These are phyloP conservation scores for Phania funesta DNA, from an alignment of 2,888 invertebrate genomes.

Conservation along the genomic window DNA sequence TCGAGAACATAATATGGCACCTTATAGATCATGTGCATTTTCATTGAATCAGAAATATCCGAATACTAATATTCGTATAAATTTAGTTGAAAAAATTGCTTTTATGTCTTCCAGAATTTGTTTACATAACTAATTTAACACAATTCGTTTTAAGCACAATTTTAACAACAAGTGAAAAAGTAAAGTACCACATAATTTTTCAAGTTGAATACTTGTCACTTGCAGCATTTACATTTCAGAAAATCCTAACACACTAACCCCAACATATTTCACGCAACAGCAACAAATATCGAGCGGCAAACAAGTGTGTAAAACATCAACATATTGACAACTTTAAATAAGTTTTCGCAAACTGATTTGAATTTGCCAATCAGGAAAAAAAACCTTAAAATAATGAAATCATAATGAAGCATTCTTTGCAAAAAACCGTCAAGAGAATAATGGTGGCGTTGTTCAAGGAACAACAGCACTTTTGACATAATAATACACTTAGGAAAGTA, in stretches of 20 bases:
- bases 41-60: background rate
- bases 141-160: background rate
- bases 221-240: conserved; percentile 37
- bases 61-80: no score
- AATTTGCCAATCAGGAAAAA: background rate
- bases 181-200: conserved; percentile 66
- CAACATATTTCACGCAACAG: background rate
- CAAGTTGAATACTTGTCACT: conserved; percentile 55
- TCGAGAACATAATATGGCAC: no score
- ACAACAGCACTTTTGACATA: conserved; percentile 53
- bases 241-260: background rate
- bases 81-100: no score
- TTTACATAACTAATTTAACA: no score
- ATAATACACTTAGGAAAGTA: conserved; percentile 50
- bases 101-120: no score
- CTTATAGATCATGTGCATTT: no score
- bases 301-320: conserved; percentile 57
- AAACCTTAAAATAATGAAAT: conserved; percentile 49
- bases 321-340: conserved; percentile 66
- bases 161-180: background rate
- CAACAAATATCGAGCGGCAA: conserved; percentile 19
- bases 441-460: background rate
- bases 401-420: conserved; percentile 62
- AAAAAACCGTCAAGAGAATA: background rate
- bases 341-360: conserved; percentile 52